Percentiles rank a stretch among this genome's conserved stretches.
These are phyloP conservation scores for Tetragonula carbonaria DNA, from an alignment of 2,888 invertebrate species.

Conservation along the genomic window DNA sequence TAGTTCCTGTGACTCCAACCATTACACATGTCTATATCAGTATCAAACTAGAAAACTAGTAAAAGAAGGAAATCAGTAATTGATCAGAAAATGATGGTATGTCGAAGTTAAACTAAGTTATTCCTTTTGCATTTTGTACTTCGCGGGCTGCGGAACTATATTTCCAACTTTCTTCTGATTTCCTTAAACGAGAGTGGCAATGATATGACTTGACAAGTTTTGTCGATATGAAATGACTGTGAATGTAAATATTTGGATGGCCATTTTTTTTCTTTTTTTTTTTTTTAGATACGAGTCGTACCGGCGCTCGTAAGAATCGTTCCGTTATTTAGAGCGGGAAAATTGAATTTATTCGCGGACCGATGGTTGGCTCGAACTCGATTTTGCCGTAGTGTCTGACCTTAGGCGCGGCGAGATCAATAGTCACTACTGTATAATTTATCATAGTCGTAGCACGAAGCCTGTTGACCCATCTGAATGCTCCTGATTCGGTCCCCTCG, in stretches of 20 bases:
- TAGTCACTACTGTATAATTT: conserved; percentile 80
- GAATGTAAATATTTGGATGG: conserved; percentile 25
- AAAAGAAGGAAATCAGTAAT: too few relatives aligned
- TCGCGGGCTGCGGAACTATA: background rate
- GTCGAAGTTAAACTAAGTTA: too few relatives aligned
- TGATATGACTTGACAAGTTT: background rate
- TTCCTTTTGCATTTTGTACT: too few relatives aligned
- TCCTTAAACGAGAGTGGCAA: too few relatives aligned
- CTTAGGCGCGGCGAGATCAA: conserved; percentile 79
- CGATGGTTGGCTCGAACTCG: conserved; percentile 63
- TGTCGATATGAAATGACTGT: conserved; percentile 15
- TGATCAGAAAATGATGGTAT: too few relatives aligned
- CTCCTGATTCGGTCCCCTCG: conserved; percentile 40
- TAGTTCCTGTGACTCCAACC: too few relatives aligned
- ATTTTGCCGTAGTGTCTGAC: conserved; percentile 77
- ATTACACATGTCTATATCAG: too few relatives aligned
- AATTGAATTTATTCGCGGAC: conserved; percentile 69
- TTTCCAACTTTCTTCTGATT: background rate
- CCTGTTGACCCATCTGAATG: conserved; percentile 63
- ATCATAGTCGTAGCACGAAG: conserved; percentile 76
- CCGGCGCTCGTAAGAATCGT: conserved; percentile 21
- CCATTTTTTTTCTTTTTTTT: conserved; percentile 19
- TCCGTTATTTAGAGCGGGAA: conserved; percentile 69
- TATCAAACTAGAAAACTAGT: too few relatives aligned
- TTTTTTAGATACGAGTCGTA: conserved; percentile 18